Conservation (phyloP, 1,140 invertebrate genomes). For the Antheraea pernyi region DNA sequence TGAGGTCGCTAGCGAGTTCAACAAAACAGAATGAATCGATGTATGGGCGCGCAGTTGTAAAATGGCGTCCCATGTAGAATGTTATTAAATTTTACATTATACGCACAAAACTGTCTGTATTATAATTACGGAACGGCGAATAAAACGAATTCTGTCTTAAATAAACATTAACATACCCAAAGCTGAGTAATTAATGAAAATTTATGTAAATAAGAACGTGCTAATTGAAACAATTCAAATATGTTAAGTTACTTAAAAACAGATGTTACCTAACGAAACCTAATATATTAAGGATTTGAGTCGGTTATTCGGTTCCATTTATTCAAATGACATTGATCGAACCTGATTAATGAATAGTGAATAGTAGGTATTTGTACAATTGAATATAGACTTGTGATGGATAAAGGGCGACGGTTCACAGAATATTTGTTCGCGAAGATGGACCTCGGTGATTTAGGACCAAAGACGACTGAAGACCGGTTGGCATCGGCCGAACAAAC, state of each 20-base stretch:
- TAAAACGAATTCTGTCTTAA: too few relatives aligned
- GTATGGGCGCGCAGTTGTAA: constrained; percentile 61
- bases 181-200: not conserved
- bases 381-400: constrained; percentile 51
- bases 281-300: too few relatives aligned
- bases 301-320: too few relatives aligned
- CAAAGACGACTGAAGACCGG: constrained; percentile 79
- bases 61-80: constrained; percentile 37
- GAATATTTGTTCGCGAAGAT: constrained; percentile 89
- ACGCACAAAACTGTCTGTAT: not conserved
- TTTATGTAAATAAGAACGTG: not conserved
- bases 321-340: too few relatives aligned
- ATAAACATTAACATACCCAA: too few relatives aligned
- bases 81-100: not conserved
- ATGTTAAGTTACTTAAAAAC: too few relatives aligned
- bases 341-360: too few relatives aligned
- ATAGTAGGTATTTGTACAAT: not conserved
- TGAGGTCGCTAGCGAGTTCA: too few relatives aligned
- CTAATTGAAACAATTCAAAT: too few relatives aligned
- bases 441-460: constrained; percentile 68
- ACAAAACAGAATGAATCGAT: constrained; percentile 43
- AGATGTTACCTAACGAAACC: too few relatives aligned
- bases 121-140: too few relatives aligned
- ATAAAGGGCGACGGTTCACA: constrained; percentile 82
- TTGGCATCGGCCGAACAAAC: constrained; percentile 82